Percentiles rank a stretch among this genome's conserved stretches.
Evolutionary conservation across 1,140 invertebrate genomes (phyloP).

Genomic region (Hyles euphorbiae): DNA sequence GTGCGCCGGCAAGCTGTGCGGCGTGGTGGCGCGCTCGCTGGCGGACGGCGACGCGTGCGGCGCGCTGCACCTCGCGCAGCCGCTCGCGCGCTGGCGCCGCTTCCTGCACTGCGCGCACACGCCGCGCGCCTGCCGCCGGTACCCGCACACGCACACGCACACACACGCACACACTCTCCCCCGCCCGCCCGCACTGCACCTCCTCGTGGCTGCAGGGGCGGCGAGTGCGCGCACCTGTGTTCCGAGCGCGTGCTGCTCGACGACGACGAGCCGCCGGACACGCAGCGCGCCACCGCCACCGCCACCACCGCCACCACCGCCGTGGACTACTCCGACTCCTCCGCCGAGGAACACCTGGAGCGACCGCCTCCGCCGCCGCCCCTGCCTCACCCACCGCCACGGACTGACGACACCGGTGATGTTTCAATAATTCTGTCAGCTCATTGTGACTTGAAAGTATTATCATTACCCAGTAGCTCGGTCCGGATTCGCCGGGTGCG

Average conservation of each 20-base stretch:
- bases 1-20: conserved; percentile 51
- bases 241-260: conserved; percentile 27
- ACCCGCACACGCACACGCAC: neutral
- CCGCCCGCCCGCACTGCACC: too few species aligned
- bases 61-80: conserved; percentile 3
- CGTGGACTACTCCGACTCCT: neutral
- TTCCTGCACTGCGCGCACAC: conserved; percentile 54
- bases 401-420: neutral
- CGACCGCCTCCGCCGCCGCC: neutral
- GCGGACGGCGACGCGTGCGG: conserved; percentile 4
- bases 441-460: too few species aligned
- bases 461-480: too few species aligned
- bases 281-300: neutral
- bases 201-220: conserved; percentile 10
- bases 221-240: conserved; percentile 33
- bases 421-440: too few species aligned
- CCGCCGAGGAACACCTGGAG: neutral
- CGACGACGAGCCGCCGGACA: neutral
- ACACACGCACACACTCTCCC: too few species aligned
- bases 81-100: conserved; percentile 31
- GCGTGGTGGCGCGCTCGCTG: conserved; percentile 36
- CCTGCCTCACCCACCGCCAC: conserved; percentile 1
- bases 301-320: neutral
- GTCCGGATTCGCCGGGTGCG: too few species aligned
- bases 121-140: conserved; percentile 36